phyloP scores from a whole-genome alignment of 2,888 invertebrate species.

The Cosmia trapezina region DNA sequence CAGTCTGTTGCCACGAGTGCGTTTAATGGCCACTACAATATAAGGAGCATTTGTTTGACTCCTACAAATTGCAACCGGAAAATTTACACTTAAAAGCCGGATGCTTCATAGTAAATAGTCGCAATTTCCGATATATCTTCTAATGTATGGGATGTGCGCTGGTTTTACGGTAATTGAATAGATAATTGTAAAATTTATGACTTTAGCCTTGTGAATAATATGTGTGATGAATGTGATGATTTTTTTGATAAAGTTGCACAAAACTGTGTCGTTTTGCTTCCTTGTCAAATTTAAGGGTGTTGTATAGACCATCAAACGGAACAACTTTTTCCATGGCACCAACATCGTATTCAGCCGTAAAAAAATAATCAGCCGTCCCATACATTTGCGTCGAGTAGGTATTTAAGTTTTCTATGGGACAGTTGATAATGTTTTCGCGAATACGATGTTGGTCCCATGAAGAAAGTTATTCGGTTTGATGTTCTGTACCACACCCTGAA shows the following conservation, averaged over 20 bases:
- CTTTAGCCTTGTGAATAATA: slow-evolving; percentile 59
- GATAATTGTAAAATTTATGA: slow-evolving; percentile 67
- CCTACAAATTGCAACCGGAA: slow-evolving; percentile 88
- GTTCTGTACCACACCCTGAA: too few species aligned
- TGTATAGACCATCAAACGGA: too few species aligned
- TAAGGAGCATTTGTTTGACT: slow-evolving; percentile 72
- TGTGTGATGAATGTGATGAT: slow-evolving; percentile 39
- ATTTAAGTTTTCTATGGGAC: too few species aligned
- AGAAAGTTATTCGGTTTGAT: too few species aligned
- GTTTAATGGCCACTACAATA: slow-evolving; percentile 73
- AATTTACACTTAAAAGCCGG: slow-evolving; percentile 90
- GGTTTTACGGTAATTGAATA: slow-evolving; percentile 72
- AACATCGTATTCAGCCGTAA: too few species aligned
- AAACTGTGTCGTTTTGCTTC: too few species aligned
- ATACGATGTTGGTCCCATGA: too few species aligned
- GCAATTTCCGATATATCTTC: slow-evolving; percentile 87
- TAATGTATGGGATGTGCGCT: slow-evolving; percentile 79
- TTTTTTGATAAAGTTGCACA: slow-evolving; percentile 30
- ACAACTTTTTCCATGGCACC: too few species aligned
- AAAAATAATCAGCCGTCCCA: too few species aligned
- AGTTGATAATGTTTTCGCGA: too few species aligned
- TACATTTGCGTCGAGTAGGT: too few species aligned
- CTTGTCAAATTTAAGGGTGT: too few species aligned
- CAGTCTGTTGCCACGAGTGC: slow-evolving; percentile 65
- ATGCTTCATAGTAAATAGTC: slow-evolving; percentile 83